These are phyloP conservation scores for Menidia menidia DNA, from an alignment of 2,797 vertebrate species.

Conservation along the genomic window DNA sequence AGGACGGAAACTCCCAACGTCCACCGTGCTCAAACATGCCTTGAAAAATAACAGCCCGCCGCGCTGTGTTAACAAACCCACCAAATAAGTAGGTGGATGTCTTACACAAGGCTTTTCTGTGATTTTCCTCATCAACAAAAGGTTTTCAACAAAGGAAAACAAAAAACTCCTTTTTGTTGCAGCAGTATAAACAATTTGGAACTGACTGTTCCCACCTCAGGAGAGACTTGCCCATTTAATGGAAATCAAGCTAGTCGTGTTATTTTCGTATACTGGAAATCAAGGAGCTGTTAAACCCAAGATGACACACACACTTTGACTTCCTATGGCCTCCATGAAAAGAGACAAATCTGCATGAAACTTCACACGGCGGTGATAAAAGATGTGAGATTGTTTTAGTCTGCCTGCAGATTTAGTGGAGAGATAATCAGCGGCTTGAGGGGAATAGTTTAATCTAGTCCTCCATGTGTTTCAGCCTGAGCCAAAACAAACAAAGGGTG, in stretches of 20 bases:
- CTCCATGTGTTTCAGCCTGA: constrained; percentile 43
- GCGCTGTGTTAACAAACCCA: constrained; percentile 68
- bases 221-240: neutral
- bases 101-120: constrained; percentile 60
- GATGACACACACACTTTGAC: neutral
- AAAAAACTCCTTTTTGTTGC: constrained; percentile 10
- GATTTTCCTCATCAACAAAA: constrained; percentile 42
- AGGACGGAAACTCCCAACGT: constrained; percentile 59
- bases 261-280: neutral
- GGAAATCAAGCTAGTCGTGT: neutral
- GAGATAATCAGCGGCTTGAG: constrained; percentile 56
- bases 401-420: constrained; percentile 27
- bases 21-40: constrained; percentile 67
- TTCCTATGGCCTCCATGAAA: neutral
- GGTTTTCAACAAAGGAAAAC: constrained; percentile 35
- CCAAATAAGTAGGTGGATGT: constrained; percentile 64
- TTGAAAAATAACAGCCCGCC: constrained; percentile 56
- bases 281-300: neutral
- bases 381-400: constrained; percentile 16
- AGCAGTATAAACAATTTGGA: constrained; percentile 1
- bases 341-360: neutral
- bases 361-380: neutral
- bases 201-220: neutral
- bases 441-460: constrained; percentile 52
- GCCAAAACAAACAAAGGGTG: constrained; percentile 78